Conservation (phyloP, 2,797 vertebrate genomes). For the Schizopygopsis malacanthus region DNA sequence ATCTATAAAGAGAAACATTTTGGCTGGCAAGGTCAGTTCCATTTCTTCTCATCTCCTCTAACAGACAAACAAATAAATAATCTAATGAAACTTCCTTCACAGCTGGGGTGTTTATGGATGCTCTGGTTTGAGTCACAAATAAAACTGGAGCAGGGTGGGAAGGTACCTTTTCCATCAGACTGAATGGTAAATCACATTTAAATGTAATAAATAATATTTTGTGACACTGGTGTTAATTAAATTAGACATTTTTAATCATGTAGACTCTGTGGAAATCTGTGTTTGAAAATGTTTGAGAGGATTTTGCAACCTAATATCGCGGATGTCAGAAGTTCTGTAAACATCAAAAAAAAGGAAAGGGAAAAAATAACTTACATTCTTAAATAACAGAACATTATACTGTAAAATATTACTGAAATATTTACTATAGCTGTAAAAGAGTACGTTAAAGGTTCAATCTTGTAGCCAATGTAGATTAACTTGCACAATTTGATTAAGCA, state of each 20-base stretch:
- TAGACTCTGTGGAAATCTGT: neutral
- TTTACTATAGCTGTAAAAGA: neutral
- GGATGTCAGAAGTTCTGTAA: neutral
- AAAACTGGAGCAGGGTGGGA: slow-evolving; percentile 15
- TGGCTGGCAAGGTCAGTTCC: slow-evolving; percentile 51
- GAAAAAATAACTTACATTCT: neutral
- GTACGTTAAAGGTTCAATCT: neutral
- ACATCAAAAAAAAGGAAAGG: too few relatives aligned
- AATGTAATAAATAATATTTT: neutral
- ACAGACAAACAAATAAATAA: slow-evolving; percentile 54
- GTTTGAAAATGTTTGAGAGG: neutral
- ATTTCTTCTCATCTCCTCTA: slow-evolving; percentile 49
- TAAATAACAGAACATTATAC: neutral
- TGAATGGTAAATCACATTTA: neutral
- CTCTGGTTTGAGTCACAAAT: slow-evolving; percentile 1
- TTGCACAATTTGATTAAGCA: too few relatives aligned
- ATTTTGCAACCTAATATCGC: neutral
- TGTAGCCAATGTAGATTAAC: neutral
- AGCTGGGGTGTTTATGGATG: slow-evolving; percentile 44
- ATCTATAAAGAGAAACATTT: slow-evolving; percentile 55
- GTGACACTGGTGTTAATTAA: neutral
- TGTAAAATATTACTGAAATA: neutral
- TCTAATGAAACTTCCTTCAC: slow-evolving; percentile 36
- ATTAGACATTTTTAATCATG: neutral
- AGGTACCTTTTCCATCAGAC: neutral